phyloP scores from a whole-genome alignment of 2,797 vertebrate genomes.

The Orientallactaga sibirica region DNA sequence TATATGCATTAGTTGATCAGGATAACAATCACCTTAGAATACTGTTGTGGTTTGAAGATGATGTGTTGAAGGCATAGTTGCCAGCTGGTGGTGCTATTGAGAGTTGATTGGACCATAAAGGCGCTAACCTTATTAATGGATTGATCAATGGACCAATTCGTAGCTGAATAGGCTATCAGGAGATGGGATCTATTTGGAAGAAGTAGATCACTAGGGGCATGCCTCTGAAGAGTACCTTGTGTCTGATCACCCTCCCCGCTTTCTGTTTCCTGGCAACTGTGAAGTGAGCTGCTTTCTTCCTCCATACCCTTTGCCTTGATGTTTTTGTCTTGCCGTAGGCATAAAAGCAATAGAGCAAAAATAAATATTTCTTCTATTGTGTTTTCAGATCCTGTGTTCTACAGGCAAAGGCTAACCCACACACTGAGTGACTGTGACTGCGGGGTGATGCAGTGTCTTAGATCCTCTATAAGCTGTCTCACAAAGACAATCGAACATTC shows the following conservation, averaged over 20 bases:
- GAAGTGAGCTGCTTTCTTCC: neutral
- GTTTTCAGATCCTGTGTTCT: neutral
- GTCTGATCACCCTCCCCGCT: neutral
- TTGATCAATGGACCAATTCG: neutral
- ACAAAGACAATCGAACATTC: accelerated
- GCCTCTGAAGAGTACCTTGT: neutral
- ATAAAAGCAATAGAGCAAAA: neutral
- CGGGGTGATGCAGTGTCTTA: neutral
- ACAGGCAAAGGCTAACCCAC: neutral
- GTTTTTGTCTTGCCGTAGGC: neutral
- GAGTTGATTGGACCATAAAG: neutral
- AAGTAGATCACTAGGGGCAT: neutral
- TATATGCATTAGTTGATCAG: neutral
- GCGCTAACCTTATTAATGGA: neutral
- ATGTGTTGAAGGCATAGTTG: neutral
- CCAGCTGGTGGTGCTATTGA: neutral
- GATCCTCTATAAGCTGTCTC: neutral
- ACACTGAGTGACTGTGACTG: too few species aligned
- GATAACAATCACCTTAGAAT: neutral
- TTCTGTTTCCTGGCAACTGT: neutral
- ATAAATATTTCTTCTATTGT: neutral
- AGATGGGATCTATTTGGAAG: neutral
- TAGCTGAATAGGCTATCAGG: neutral
- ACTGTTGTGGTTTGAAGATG: neutral
- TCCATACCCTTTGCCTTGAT: neutral